A percentile compares a stretch with the other conserved stretches of the same genome.
phyloP scores from a whole-genome alignment of 2,113 vertebrate species.

The Laticauda colubrina region DNA sequence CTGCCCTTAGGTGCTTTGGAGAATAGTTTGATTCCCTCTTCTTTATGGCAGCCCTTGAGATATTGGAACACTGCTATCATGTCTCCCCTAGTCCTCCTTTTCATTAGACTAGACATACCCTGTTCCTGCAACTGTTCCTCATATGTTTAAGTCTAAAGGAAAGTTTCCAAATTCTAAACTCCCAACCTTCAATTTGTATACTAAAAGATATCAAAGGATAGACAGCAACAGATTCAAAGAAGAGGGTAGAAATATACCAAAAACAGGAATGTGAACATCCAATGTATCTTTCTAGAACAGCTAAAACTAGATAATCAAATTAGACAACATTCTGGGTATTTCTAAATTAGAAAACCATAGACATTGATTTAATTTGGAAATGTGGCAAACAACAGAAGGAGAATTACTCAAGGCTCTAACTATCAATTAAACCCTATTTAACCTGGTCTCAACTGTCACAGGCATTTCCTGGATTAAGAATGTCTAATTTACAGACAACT shows the following conservation, averaged over 20 bases:
- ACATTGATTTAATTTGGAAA: not conserved
- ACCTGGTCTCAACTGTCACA: not conserved
- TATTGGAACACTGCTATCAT: too few relatives aligned
- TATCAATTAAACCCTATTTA: not conserved
- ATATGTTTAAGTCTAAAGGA: not conserved
- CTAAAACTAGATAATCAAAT: not conserved
- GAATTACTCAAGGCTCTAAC: not conserved
- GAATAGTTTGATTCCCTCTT: too few relatives aligned
- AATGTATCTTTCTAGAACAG: too few relatives aligned
- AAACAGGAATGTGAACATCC: not conserved
- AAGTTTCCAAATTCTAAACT: not conserved
- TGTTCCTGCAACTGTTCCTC: too few relatives aligned
- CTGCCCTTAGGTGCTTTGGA: too few relatives aligned
- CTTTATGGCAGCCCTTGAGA: too few relatives aligned
- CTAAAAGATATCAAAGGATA: not conserved
- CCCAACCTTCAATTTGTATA: not conserved
- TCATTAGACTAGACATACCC: too few relatives aligned
- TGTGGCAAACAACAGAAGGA: not conserved
- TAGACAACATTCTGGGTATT: not conserved
- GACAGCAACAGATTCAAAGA: not conserved
- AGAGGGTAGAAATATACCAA: not conserved
- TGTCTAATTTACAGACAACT: too few relatives aligned
- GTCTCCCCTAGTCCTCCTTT: too few relatives aligned
- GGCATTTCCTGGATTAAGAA: too few relatives aligned
- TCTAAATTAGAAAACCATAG: not conserved